Base-by-base conservation (phyloP, 2,113 vertebrate species). In the Murina feae region DNA sequence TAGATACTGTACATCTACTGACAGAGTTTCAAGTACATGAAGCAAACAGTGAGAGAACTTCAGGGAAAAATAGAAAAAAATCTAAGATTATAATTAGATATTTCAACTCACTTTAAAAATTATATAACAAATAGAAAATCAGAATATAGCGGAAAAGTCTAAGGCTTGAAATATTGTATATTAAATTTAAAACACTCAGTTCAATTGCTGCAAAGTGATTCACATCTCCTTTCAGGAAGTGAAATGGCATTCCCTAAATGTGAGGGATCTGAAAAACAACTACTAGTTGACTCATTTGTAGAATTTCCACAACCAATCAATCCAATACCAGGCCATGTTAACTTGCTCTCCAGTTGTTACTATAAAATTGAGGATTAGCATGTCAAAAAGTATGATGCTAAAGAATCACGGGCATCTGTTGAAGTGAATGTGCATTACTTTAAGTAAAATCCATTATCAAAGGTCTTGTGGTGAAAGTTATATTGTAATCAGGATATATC, bases 171-270 rank as follows among this genome's bases (percentile, higher is more conserved):
- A 20, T 32, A 55, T 79, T 91, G 32, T 18, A 39, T 32, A 18
- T 69, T 88, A 49, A 85, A 76, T 55, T 90, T 93, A 93, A 80
- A 49, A n/a, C 20, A 55, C 10, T 93, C 6, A 37, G 16, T 66
- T 75, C 79, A 75, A 68, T 88, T 32, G 63, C 42, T 78, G 76
- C 30, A 90, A 37, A 81, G 42, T 47, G 30, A 93, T 25, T 95
- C n/a, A 81, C 39, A 93, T 92, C 20, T 60, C 49, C 25, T 87
- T 94, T 86, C 39, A 44, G n/a, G 81, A 96, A 65, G 55, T 37
- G 75, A 84, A 75, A 53, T 58, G 17, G 25, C 20, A 91, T 83
- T 85, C 39, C 18, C 39, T 58, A 71, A 94, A 94, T 4, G 6
- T 65, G 78, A 95, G 18, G 58, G 51, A 75, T 75, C 35, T 91